Base-by-base conservation (phyloP, 35 echinoderm and acorn worm genomes). In the Anneissia japonica region DNA sequence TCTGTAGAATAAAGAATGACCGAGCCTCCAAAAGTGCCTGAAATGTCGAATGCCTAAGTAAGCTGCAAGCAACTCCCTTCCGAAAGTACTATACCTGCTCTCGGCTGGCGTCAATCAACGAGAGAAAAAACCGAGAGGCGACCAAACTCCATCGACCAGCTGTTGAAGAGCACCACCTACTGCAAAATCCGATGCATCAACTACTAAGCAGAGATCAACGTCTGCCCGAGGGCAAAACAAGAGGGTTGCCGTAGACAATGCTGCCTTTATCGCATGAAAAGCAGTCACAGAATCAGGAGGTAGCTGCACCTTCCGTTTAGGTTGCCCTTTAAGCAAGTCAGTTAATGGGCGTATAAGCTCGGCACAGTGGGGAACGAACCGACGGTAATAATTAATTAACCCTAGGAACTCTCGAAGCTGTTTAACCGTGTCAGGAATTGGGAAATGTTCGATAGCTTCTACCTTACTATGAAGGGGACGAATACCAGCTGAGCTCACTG, bases 11-110 rank as follows among this genome's bases (percentile, higher is more conserved):
- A 29, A 31, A 36, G 56, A 92, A 93, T n/a, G 30, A 29, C 3
- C 81, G 45, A 14, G 81, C 91, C 40, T 93, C 86, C 11, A 89
- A 34, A 85, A 26, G 76, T 89, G 77, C 0, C 82, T 75, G 35
- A 92, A 92, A 79, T 88, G 72, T 31, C 90, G 81, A 3, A 93
- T 46, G 14, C 16, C 46, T 9, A 93, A 74, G 46, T 89, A 89
- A n/a, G 73, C 23, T 0, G 87, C 87, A 0, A 93, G 40, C 14
- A 85, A 77, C 86, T 93, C 86, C 0, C 86, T 39, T n/a, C 86
- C 82, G 76, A 89, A 85, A 0, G 87, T 81, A 30, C 91, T 88
- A 46, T 89, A 82, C 11, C 36, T 1, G 0, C 35, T 86, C 39
- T 91, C 89, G 3, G 83, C 36, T 29, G 36, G 36, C 2, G 4